Conservation (phyloP, 2,888 invertebrate species). For the Villa cingulata region DNA sequence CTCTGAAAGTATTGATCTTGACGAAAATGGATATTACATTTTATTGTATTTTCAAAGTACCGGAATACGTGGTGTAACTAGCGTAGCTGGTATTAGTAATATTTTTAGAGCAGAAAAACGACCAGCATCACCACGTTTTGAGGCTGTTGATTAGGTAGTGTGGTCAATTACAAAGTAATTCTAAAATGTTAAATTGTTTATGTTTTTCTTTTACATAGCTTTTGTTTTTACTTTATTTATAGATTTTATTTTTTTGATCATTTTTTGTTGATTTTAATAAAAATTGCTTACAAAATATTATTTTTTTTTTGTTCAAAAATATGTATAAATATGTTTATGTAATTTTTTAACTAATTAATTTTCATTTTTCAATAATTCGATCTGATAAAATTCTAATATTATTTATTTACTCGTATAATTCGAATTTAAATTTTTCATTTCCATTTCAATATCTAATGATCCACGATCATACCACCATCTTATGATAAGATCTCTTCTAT, state of each 20-base stretch:
- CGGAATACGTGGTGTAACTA: slow-evolving; percentile 31
- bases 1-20: slow-evolving; percentile 30
- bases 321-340: too few species aligned
- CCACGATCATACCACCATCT: slow-evolving; percentile 35
- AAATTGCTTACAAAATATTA: too few species aligned
- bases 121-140: slow-evolving; percentile 24
- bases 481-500: slow-evolving; percentile 27
- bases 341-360: too few species aligned
- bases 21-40: slow-evolving; percentile 28
- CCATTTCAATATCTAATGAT: slow-evolving; percentile 21
- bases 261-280: background rate
- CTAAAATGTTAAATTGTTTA: background rate
- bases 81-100: slow-evolving; percentile 31
- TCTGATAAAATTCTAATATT: too few species aligned
- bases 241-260: background rate
- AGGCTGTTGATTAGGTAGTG: slow-evolving; percentile 18
- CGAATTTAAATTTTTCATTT: slow-evolving; percentile 3
- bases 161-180: slow-evolving; percentile 6
- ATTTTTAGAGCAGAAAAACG: slow-evolving; percentile 29
- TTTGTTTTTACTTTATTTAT: background rate
- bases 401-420: background rate
- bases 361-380: too few species aligned
- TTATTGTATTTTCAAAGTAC: slow-evolving; percentile 35
- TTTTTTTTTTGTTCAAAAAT: too few species aligned
- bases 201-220: too few species aligned